Evolutionary conservation across 2,888 invertebrate genomes (phyloP).

Genomic region (Mesorhabditis sp.): DNA sequence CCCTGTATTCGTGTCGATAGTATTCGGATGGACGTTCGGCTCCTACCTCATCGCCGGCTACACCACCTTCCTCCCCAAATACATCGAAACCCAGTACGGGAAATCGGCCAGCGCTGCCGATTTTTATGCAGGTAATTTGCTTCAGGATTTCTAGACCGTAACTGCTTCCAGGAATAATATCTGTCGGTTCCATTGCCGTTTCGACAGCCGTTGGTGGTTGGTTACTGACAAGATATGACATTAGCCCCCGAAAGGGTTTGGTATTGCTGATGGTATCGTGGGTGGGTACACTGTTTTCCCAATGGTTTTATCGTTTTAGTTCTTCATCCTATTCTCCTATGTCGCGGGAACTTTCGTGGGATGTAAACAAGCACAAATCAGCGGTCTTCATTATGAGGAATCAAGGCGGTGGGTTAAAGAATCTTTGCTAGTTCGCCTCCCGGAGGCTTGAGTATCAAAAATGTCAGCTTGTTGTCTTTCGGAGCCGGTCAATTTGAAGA

Average conservation of each 20-base stretch:
- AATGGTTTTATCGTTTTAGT: not conserved
- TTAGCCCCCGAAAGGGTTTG: constrained; percentile 31
- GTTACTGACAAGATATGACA: constrained; percentile 35
- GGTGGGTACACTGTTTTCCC: constrained; percentile 25
- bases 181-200: constrained; percentile 44
- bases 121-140: constrained; percentile 67
- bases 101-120: constrained; percentile 70
- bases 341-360: constrained; percentile 35
- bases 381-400: constrained; percentile 23
- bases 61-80: constrained; percentile 73
- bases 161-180: constrained; percentile 47
- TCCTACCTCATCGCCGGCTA: constrained; percentile 37
- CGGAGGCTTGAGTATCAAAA: too few relatives aligned
- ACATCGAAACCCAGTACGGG: constrained; percentile 73
- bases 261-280: constrained; percentile 35
- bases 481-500: too few relatives aligned
- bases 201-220: constrained; percentile 48
- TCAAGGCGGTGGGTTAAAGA: constrained; percentile 8
- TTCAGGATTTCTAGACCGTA: not conserved
- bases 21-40: constrained; percentile 68
- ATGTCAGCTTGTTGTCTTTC: too few relatives aligned
- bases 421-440: not conserved
- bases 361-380: constrained; percentile 31
- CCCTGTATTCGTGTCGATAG: constrained; percentile 70
- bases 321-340: constrained; percentile 23